phyloP scores from a whole-genome alignment of 2,113 vertebrate species.

The Catharus minimus region DNA sequence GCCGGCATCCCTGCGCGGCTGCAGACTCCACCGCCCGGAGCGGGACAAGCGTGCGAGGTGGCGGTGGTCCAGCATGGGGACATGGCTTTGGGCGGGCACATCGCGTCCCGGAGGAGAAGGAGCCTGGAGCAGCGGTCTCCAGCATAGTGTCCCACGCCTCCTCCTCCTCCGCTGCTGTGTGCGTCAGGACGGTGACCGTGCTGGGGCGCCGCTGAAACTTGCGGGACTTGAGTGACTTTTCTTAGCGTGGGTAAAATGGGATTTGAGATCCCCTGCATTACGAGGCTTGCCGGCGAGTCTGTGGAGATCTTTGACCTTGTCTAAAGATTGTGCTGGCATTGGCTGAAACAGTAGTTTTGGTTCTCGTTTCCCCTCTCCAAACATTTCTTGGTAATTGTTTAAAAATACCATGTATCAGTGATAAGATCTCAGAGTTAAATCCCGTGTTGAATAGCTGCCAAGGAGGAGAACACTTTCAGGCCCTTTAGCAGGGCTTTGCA shows the following conservation, averaged over 20 bases:
- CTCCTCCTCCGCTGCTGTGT: neutral
- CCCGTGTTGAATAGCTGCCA: neutral
- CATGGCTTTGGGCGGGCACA: neutral
- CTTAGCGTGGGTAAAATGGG: neutral
- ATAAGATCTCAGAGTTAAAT: slow-evolving; percentile 1
- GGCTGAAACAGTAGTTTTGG: neutral
- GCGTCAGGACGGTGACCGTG: neutral
- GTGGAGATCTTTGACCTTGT: neutral
- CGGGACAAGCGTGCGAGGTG: neutral
- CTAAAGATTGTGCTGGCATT: neutral
- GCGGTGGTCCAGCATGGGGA: neutral
- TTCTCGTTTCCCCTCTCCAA: neutral
- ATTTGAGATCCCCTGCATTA: neutral
- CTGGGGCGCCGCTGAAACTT: neutral
- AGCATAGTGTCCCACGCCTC: neutral
- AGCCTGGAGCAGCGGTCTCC: neutral
- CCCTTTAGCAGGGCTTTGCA: neutral
- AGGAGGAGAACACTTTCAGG: neutral
- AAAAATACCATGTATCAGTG: neutral
- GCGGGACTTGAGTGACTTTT: neutral
- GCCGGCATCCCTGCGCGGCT: neutral
- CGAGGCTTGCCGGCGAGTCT: neutral
- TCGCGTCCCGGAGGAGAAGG: neutral
- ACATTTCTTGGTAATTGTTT: neutral
- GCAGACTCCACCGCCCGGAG: rapidly evolving